Percentiles rank a stretch among this genome's conserved stretches.
phyloP scores from a whole-genome alignment of 2,888 invertebrate species.

The Pyrochroa serraticornis region DNA sequence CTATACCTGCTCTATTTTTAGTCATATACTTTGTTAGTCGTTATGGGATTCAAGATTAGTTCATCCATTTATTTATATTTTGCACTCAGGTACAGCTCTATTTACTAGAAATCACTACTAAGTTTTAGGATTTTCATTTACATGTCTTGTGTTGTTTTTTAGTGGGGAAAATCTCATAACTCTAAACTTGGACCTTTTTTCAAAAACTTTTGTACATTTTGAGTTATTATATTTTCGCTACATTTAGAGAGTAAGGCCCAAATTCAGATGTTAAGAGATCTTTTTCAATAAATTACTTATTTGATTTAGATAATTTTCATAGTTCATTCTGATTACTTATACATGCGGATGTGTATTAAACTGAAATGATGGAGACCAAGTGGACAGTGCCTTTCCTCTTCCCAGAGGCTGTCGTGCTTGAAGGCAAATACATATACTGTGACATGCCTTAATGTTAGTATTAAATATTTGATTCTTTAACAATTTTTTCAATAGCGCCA shows the following conservation, averaged over 20 bases:
- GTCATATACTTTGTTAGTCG: constrained; percentile 23
- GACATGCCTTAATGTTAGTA: constrained; percentile 48
- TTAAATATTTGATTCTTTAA: constrained; percentile 45
- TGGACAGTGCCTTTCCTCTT: constrained; percentile 47
- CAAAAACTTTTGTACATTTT: constrained; percentile 19
- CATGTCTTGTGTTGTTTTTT: constrained; percentile 16
- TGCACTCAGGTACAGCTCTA: constrained; percentile 43
- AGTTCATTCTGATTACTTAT: constrained; percentile 3
- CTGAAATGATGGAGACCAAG: constrained; percentile 44
- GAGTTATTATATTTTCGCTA: too few relatives aligned
- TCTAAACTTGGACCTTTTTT: too few relatives aligned
- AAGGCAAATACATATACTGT: constrained; percentile 42
- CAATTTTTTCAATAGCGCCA: constrained; percentile 21
- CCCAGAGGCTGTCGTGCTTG: constrained; percentile 42
- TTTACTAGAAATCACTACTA: constrained; percentile 33
- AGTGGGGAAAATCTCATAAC: constrained; percentile 15
- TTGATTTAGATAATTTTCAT: too few relatives aligned
- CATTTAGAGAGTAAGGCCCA: too few relatives aligned
- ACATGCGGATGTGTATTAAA: constrained; percentile 27
- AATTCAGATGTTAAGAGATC: too few relatives aligned
- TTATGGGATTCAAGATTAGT: constrained; percentile 29
- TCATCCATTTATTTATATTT: constrained; percentile 33
- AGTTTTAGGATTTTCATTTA: constrained; percentile 40
- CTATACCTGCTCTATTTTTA: constrained; percentile 30
- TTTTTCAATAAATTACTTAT: too few relatives aligned